Conservation (phyloP, 2,888 invertebrate genomes). For the Perizoma flavofasciatum region DNA sequence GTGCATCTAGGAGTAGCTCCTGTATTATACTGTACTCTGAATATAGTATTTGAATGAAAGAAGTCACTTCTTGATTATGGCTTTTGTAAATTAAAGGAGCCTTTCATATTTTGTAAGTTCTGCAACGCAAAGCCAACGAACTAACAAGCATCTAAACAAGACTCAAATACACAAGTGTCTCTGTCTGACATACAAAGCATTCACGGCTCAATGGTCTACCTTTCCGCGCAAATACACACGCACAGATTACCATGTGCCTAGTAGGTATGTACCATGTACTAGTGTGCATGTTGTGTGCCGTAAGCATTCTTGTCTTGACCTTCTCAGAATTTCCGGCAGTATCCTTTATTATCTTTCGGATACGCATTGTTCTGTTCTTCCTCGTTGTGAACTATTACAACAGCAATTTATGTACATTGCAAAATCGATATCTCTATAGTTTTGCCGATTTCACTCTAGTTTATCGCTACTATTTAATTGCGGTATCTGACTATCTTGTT, state of each 20-base stretch:
- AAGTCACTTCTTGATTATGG: too few relatives aligned
- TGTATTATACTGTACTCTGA: too few relatives aligned
- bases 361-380: slow-evolving; percentile 21
- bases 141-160: slow-evolving; percentile 18
- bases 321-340: slow-evolving; percentile 21
- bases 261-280: background rate
- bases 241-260: slow-evolving; percentile 8
- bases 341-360: slow-evolving; percentile 23
- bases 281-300: background rate
- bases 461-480: too few relatives aligned
- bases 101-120: background rate
- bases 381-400: slow-evolving; percentile 1
- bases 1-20: too few relatives aligned
- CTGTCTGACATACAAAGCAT: slow-evolving; percentile 21
- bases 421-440: too few relatives aligned
- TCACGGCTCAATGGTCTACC: slow-evolving; percentile 25
- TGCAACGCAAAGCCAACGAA: slow-evolving; percentile 15
- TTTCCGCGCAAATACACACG: slow-evolving; percentile 23
- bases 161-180: slow-evolving; percentile 17
- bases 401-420: background rate
- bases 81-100: too few relatives aligned
- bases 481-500: too few relatives aligned
- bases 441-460: too few relatives aligned
- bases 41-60: too few relatives aligned
- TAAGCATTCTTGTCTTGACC: slow-evolving; percentile 24